Evolutionary conservation across 2,888 invertebrate genomes (phyloP), one percentile per base, ranked within the genome.

Genomic region (Cantharis rufa): DNA sequence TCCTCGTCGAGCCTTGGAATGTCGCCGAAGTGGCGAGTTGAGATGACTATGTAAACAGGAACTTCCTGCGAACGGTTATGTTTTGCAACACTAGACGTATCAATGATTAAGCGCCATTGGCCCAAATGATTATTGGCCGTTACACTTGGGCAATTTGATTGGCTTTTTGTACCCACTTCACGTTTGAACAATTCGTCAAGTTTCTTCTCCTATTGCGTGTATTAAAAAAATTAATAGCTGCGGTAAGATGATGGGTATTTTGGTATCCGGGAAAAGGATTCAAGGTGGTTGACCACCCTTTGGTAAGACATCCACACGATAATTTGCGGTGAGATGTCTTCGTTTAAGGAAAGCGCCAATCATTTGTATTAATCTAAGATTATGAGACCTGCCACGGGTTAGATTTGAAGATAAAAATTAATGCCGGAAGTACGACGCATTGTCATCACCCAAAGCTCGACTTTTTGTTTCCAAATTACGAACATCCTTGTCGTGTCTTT

Each of bases 271-370:
- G 72, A 77, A 83, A 84, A 85, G 85, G 85, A 85, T 85, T 84
- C 81, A 83, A 82, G 85, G 84, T 86, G 83, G 82, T 81, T 85
- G 86, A 80, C 75, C 85, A 85, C 83, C 84, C 83, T 80, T 78
- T 72, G 27, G 28, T 66, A 72, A 78, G 77, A 69, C 75, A 78
- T 74, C 78, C 28, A 77, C 80, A 80, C 71, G 79, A 73, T 80
- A 80, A 80, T 81, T 81, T 81, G 81, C 62, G 80, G 78, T 79
- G 78, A 80, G 81, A 82, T 79, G 74, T 77, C 74, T 72, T 71
- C 79, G 61, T 71, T 81, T 77, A 75, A 76, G 81, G 81, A 81
- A 81, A 79, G 72, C 77, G 73, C 78, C 81, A 81, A 81, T 81
- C 80, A 81, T 78, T 78, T 77, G 78, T 80, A 79, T 79, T 79